Conservation (phyloP, 2,888 invertebrate genomes). For the Camptogramma bilineatum region DNA sequence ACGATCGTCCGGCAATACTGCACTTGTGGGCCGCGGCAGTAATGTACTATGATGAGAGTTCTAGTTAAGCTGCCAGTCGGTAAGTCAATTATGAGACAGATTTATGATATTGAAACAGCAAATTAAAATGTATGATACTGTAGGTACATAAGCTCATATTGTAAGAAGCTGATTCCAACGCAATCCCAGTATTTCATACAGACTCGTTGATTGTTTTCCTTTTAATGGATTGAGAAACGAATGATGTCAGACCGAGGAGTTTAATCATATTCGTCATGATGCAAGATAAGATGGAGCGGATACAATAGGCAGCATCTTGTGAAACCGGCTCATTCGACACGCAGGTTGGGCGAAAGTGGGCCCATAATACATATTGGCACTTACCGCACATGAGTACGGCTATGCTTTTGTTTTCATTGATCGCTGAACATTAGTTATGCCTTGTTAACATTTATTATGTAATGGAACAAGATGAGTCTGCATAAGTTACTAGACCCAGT, state of each 20-base stretch:
- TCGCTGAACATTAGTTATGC: conserved; percentile 61
- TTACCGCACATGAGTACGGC: conserved; percentile 62
- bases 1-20: too few species aligned
- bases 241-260: conserved; percentile 76
- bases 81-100: too few species aligned
- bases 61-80: too few species aligned
- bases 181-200: not conserved
- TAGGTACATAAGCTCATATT: too few species aligned
- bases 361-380: conserved; percentile 68
- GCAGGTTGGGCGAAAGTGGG: conserved; percentile 81
- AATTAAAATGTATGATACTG: too few species aligned
- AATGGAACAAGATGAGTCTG: conserved; percentile 32
- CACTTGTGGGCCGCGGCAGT: too few species aligned
- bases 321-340: conserved; percentile 77
- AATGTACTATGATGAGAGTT: too few species aligned
- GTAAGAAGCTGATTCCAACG: not conserved
- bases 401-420: conserved; percentile 72
- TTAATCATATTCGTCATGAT: conserved; percentile 81
- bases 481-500: conserved; percentile 23
- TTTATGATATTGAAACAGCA: too few species aligned
- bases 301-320: conserved; percentile 79
- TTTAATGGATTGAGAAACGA: conserved; percentile 52
- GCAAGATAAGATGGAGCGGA: conserved; percentile 79
- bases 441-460: conserved; percentile 55
- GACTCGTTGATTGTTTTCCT: conserved; percentile 25